A percentile compares a stretch with the other conserved stretches of the same genome.
Evolutionary conservation across 1,140 invertebrate genomes (phyloP).

Genomic region (Tetramorium alpestre): DNA sequence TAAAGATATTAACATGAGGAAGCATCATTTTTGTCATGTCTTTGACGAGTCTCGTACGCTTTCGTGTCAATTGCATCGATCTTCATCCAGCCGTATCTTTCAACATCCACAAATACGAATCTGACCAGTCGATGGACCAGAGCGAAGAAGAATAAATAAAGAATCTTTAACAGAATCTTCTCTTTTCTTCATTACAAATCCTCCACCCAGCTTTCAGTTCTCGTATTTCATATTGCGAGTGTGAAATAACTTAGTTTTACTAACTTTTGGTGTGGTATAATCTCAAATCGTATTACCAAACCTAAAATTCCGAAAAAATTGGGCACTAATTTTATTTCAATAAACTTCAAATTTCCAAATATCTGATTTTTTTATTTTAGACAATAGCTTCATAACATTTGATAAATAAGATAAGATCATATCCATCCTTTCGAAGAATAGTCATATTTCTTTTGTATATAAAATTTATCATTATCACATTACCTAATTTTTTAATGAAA

Average conservation of each 20-base stretch:
- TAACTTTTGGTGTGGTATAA: slow-evolving; percentile 13
- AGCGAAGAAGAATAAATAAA: slow-evolving; percentile 67
- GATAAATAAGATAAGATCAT: not conserved
- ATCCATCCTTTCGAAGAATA: not conserved
- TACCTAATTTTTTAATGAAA: not conserved
- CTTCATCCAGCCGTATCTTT: not conserved
- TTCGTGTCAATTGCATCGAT: slow-evolving; percentile 15
- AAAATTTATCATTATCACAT: not conserved
- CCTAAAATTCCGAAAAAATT: not conserved
- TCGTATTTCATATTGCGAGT: not conserved
- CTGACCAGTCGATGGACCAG: slow-evolving; percentile 52
- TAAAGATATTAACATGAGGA: not conserved
- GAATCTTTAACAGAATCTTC: slow-evolving; percentile 31
- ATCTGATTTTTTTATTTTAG: not conserved
- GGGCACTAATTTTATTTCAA: not conserved
- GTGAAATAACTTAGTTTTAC: not conserved
- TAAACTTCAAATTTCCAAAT: not conserved
- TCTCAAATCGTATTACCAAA: not conserved
- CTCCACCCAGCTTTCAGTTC: slow-evolving; percentile 47
- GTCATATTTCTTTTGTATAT: not conserved
- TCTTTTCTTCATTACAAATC: slow-evolving; percentile 46
- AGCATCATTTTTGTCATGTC: not conserved
- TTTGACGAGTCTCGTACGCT: not conserved
- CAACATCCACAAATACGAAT: slow-evolving; percentile 18
- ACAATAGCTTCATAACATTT: not conserved